Percentiles rank a stretch among this genome's conserved stretches.
Conservation (phyloP, 2,888 invertebrate species). For the Torymus auratus region DNA sequence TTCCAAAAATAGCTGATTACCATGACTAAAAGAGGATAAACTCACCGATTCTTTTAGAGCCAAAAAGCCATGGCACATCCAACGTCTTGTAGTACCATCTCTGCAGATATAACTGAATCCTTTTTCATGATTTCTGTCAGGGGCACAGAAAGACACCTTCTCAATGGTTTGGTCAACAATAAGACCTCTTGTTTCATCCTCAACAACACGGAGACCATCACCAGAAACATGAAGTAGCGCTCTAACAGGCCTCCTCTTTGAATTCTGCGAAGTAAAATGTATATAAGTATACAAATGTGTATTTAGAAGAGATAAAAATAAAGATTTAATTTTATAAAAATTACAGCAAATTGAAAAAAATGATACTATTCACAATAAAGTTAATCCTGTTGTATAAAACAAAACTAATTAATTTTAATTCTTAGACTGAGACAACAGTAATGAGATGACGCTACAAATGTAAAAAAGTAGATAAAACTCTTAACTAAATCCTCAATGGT, state of each 20-base stretch:
- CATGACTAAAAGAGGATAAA: slow-evolving; percentile 12
- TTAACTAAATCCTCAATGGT: no score
- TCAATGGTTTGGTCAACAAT: slow-evolving; percentile 99
- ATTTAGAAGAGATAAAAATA: slow-evolving; percentile 4
- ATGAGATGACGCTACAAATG: no score
- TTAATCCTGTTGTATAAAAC: background rate
- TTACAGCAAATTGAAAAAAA: background rate
- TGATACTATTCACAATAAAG: background rate
- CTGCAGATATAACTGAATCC: slow-evolving; percentile 99
- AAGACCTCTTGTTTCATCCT: slow-evolving; percentile 98
- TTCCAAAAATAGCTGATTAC: no score
- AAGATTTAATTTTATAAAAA: slow-evolving; percentile 1
- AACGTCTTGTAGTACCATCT: slow-evolving; percentile 97
- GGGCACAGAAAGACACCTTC: slow-evolving; percentile 99
- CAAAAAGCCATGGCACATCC: slow-evolving; percentile 99
- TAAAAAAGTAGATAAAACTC: no score
- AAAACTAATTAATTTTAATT: background rate
- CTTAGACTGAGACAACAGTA: no score
- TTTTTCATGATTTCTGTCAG: slow-evolving; percentile 97
- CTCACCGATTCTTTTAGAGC: slow-evolving; percentile 93
- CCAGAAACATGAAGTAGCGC: slow-evolving; percentile 94
- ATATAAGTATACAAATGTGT: slow-evolving; percentile 14
- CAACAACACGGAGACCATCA: slow-evolving; percentile 97
- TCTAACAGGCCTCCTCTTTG: slow-evolving; percentile 91
- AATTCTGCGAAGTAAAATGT: slow-evolving; percentile 81